A percentile compares a stretch with the other conserved stretches of the same genome.
These are phyloP conservation scores for Chloropsis cyanopogon DNA, from an alignment of 2,113 vertebrate species.

Conservation along the genomic window DNA sequence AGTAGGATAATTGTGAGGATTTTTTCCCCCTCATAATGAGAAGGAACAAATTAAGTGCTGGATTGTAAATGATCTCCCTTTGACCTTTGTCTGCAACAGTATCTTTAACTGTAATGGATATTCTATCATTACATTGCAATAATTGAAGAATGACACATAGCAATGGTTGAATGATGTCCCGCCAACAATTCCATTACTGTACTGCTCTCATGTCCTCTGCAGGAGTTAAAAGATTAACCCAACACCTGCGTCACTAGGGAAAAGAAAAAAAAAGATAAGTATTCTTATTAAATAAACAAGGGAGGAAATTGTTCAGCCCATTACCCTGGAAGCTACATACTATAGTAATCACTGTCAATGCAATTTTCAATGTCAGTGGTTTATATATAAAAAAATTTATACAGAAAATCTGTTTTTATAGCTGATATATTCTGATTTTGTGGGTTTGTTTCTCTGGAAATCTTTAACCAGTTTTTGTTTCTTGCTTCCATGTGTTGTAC, in stretches of 20 bases:
- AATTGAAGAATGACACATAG: not conserved
- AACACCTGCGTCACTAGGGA: not conserved
- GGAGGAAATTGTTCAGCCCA: not conserved
- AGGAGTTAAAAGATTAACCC: conserved; percentile 10
- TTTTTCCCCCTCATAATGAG: not conserved
- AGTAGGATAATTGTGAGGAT: not conserved
- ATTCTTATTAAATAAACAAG: conserved; percentile 11
- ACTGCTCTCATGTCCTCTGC: not conserved
- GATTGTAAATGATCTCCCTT: not conserved
- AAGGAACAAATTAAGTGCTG: not conserved
- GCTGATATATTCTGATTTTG: not conserved
- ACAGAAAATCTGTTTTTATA: not conserved
- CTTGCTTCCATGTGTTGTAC: not conserved
- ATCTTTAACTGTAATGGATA: not conserved
- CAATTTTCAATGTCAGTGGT: not conserved
- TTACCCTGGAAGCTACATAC: not conserved
- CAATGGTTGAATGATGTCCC: not conserved
- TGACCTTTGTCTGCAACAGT: not conserved
- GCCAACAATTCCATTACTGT: not conserved
- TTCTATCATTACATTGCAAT: not conserved
- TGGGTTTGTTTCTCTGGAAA: not conserved
- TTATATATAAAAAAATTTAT: not conserved
- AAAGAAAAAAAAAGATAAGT: not conserved
- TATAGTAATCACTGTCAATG: not conserved
- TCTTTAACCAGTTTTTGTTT: not conserved